Conservation (phyloP, 2,797 vertebrate species). For the Megaceryle alcyon region DNA sequence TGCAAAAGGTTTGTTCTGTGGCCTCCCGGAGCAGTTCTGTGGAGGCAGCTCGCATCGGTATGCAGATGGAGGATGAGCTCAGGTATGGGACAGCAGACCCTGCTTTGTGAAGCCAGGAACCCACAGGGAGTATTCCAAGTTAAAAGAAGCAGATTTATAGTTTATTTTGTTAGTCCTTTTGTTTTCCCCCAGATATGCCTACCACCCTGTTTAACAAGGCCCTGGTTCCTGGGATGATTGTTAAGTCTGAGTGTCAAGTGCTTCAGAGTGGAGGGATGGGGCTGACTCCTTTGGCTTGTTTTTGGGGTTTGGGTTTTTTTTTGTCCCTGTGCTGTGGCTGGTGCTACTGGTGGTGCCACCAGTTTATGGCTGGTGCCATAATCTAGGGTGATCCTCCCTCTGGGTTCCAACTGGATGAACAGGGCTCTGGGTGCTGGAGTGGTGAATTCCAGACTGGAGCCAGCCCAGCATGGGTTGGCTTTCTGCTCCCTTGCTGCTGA, state of each 20-base stretch:
- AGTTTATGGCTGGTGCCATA: neutral
- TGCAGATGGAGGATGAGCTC: neutral
- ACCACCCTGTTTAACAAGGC: neutral
- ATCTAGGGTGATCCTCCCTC: neutral
- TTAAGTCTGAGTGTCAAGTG: no score
- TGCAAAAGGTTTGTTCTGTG: rapidly evolving
- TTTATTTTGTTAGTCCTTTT: neutral
- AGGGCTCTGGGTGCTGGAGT: neutral
- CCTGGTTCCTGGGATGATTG: neutral
- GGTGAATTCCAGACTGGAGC: neutral
- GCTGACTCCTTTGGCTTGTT: neutral
- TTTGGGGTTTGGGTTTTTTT: no score
- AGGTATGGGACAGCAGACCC: neutral
- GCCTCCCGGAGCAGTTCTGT: neutral
- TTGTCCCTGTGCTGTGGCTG: rapidly evolving
- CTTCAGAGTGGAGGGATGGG: neutral
- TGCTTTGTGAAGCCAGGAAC: neutral
- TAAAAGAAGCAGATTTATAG: neutral
- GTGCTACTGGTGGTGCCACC: no score
- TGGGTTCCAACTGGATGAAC: neutral
- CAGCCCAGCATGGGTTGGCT: rapidly evolving
- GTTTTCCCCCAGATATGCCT: neutral
- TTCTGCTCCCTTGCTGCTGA: neutral
- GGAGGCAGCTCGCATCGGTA: neutral
- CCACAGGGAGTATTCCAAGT: neutral